phyloP scores from a whole-genome alignment of 2,797 vertebrate species.

The Peromyscus aztecus region DNA sequence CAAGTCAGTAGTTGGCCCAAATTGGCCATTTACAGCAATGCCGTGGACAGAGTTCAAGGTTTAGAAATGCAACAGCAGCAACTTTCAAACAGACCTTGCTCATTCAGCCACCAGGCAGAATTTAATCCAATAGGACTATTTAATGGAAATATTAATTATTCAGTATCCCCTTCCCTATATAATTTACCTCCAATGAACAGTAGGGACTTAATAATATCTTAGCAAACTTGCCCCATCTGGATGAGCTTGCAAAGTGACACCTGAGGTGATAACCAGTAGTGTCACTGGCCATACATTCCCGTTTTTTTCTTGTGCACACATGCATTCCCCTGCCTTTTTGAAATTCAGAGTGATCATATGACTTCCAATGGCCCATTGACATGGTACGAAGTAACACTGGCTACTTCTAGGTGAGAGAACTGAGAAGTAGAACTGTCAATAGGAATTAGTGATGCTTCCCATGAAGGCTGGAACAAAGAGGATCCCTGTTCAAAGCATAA shows the following conservation, averaged over 20 bases:
- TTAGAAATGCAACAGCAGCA: conserved; percentile 46
- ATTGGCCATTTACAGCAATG: neutral
- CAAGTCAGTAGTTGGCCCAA: neutral
- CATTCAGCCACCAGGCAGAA: neutral
- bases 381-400: neutral
- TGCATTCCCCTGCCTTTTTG: neutral
- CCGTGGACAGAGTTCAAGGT: neutral
- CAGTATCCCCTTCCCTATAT: neutral
- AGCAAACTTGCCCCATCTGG: conserved; percentile 25
- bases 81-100: neutral
- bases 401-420: neutral
- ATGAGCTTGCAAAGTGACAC: conserved; percentile 17
- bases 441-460: neutral
- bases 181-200: neutral
- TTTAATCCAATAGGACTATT: neutral
- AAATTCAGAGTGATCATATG: neutral
- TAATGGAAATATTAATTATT: conserved; percentile 16
- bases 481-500: neutral
- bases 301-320: conserved; percentile 17
- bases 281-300: conserved; percentile 33
- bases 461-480: neutral
- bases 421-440: neutral
- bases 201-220: neutral
- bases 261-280: neutral
- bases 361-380: neutral